These are phyloP conservation scores for Acheta domesticus DNA, from an alignment of 2,888 invertebrate genomes.

Conservation along the genomic window DNA sequence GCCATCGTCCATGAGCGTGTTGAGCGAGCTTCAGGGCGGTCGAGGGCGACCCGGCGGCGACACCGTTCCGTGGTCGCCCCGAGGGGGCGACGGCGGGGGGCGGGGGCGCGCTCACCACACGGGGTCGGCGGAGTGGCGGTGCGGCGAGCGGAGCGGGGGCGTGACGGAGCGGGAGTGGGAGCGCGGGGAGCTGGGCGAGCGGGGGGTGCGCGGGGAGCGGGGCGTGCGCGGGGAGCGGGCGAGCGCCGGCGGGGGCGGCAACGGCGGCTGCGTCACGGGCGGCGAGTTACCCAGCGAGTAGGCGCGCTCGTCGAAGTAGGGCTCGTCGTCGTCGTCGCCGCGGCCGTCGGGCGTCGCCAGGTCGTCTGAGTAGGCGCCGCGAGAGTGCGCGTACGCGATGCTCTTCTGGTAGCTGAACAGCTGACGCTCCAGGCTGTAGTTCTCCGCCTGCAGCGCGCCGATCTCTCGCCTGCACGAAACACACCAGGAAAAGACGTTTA, in stretches of 20 bases:
- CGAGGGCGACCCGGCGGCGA: background rate
- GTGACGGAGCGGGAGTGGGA: background rate
- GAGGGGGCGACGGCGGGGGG: background rate
- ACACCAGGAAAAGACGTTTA: constrained; percentile 25
- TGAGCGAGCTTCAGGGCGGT: background rate
- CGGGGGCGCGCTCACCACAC: background rate
- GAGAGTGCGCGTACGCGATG: constrained; percentile 67
- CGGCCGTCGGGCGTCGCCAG: constrained; percentile 47
- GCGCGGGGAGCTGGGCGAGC: background rate
- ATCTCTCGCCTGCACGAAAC: constrained; percentile 67
- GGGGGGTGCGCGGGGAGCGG: background rate
- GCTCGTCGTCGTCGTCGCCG: constrained; percentile 42
- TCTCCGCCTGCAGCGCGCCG: constrained; percentile 74
- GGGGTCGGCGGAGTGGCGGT: background rate
- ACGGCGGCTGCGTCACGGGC: background rate
- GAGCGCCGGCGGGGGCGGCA: background rate
- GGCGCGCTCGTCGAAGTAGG: constrained; percentile 42
- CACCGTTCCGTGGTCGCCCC: background rate
- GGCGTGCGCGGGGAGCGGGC: background rate
- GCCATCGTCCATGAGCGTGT: too few species aligned
- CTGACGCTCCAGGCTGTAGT: constrained; percentile 76
- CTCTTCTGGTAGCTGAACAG: constrained; percentile 79
- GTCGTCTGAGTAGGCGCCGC: constrained; percentile 52
- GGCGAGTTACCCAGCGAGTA: constrained; percentile 47
- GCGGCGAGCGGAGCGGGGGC: background rate